Conservation (phyloP, 1,140 invertebrate genomes). For the Triops longicaudatus region DNA sequence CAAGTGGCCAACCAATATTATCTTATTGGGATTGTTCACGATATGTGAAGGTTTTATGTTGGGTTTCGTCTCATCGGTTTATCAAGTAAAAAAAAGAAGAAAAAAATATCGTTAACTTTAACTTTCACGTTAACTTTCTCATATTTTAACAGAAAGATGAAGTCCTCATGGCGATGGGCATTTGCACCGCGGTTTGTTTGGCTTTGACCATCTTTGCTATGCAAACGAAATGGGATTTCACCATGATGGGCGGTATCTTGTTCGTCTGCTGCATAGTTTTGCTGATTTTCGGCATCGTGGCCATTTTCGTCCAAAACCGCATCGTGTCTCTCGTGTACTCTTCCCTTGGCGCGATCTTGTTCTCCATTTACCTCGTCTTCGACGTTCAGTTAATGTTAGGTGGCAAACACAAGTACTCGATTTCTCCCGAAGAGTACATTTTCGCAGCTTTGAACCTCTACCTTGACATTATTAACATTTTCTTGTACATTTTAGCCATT, state of each 20-base stretch:
- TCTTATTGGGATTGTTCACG: constrained; percentile 44
- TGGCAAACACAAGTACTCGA: constrained; percentile 47
- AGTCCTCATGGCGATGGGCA: constrained; percentile 41
- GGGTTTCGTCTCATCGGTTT: constrained; percentile 43
- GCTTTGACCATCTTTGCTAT: constrained; percentile 49
- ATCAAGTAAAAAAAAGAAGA: constrained; percentile 26
- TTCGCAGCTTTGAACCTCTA: constrained; percentile 73
- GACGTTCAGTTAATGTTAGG: constrained; percentile 54
- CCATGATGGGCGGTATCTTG: constrained; percentile 42
- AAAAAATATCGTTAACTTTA: constrained; percentile 17
- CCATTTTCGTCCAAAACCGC: constrained; percentile 40
- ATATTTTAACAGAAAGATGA: constrained; percentile 32
- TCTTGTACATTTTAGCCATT: constrained; percentile 59
- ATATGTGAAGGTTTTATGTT: constrained; percentile 67
- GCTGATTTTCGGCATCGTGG: constrained; percentile 45
- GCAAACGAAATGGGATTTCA: constrained; percentile 42
- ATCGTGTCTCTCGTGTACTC: constrained; percentile 40
- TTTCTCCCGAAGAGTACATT: constrained; percentile 67
- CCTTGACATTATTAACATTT: constrained; percentile 77
- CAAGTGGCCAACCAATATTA: constrained; percentile 44
- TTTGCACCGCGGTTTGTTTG: constrained; percentile 42
- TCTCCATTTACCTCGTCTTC: constrained; percentile 47
- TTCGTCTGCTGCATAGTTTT: constrained; percentile 45
- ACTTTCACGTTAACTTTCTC: constrained; percentile 22
- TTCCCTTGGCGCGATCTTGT: constrained; percentile 45